phyloP scores from a whole-genome alignment of 2,113 vertebrate species.

The Centropristis striata region DNA sequence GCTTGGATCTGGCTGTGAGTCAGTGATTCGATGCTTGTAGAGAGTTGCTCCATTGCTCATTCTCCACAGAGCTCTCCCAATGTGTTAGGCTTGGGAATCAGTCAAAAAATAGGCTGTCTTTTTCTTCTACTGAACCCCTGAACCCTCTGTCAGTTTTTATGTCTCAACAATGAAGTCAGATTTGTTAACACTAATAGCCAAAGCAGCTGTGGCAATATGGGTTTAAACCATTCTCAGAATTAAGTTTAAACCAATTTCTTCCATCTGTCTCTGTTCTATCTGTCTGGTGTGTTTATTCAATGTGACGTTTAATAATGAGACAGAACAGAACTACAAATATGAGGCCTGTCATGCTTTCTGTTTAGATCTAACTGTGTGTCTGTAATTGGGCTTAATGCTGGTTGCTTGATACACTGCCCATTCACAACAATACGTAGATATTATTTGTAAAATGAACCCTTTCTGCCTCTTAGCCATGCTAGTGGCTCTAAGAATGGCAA shows the following conservation, averaged over 20 bases:
- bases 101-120: not conserved
- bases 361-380: not conserved
- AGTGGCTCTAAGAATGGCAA: not conserved
- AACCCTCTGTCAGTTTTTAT: constrained; percentile 15
- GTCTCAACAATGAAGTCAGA: constrained; percentile 3
- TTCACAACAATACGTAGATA: not conserved
- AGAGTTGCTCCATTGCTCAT: constrained; percentile 5
- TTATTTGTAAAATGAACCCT: not conserved
- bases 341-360: not conserved
- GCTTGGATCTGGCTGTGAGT: constrained; percentile 35
- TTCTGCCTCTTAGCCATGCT: not conserved
- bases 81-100: constrained; percentile 18
- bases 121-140: not conserved
- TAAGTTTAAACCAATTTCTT: not conserved
- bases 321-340: not conserved
- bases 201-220: constrained; percentile 19
- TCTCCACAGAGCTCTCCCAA: constrained; percentile 24
- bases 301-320: not conserved
- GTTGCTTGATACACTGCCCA: not conserved
- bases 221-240: constrained; percentile 1
- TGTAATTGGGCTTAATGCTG: not conserved
- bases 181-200: constrained; percentile 6
- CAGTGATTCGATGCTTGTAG: constrained; percentile 10
- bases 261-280: not conserved
- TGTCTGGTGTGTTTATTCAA: not conserved